A percentile compares a stretch with the other conserved stretches of the same genome.
Evolutionary conservation across 2,113 vertebrate species (phyloP).

Genomic region (Edolisoma coerulescens): DNA sequence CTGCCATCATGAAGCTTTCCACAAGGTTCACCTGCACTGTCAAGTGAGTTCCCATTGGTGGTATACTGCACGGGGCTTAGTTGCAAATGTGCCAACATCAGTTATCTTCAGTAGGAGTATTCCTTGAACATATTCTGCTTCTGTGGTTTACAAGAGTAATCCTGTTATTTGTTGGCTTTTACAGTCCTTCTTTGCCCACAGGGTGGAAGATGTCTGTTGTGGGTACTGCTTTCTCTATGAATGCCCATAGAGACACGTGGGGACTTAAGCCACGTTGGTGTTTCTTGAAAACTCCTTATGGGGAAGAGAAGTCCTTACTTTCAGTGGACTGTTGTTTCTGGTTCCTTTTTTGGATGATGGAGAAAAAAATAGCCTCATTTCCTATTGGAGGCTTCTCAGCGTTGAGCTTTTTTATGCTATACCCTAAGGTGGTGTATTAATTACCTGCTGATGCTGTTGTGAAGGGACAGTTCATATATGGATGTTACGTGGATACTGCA

Average conservation of each 20-base stretch:
- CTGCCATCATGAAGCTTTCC: constrained; percentile 98
- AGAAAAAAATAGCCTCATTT: background rate
- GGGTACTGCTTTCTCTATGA: background rate
- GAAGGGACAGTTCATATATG: background rate
- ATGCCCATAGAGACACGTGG: no score
- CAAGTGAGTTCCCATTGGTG: constrained; percentile 80
- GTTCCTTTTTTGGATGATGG: background rate
- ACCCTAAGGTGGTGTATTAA: background rate
- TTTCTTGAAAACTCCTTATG: background rate
- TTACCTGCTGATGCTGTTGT: background rate
- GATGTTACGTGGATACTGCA: background rate
- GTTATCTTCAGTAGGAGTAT: background rate
- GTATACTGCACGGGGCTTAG: background rate
- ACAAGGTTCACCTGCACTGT: constrained; percentile 93
- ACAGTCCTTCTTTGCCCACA: background rate
- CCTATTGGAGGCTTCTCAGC: background rate
- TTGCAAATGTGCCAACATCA: background rate
- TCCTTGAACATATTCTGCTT: background rate
- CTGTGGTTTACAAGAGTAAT: background rate
- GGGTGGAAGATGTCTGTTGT: background rate
- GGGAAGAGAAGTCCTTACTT: background rate
- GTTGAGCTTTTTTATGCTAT: background rate
- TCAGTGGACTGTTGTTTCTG: background rate
- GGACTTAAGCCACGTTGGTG: background rate
- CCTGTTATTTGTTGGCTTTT: background rate